phyloP scores from a whole-genome alignment of 2,888 invertebrate genomes.

The Stenolophus ochropezus region DNA sequence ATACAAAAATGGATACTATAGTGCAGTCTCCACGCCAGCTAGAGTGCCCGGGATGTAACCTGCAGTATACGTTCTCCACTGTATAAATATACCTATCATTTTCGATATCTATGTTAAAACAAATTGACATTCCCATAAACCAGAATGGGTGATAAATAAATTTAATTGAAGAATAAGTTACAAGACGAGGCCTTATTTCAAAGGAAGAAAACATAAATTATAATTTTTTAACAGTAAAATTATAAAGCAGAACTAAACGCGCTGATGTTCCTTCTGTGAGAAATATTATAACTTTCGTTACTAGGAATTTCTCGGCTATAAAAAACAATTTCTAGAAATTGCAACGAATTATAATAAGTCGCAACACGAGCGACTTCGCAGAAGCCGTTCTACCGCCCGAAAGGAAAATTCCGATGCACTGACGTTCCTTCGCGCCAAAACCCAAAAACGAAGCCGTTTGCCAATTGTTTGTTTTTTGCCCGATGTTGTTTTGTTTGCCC shows the following conservation, averaged over 20 bases:
- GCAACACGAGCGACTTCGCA: not conserved
- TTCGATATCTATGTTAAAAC: no score
- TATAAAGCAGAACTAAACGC: not conserved
- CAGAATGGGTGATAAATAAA: no score
- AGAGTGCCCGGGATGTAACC: no score
- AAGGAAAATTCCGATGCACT: not conserved
- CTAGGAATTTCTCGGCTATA: not conserved
- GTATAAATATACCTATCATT: no score
- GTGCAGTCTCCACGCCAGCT: no score
- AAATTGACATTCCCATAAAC: no score
- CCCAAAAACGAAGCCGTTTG: not conserved
- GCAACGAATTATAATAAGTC: not conserved
- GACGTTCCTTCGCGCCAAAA: not conserved
- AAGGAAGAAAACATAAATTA: not conserved
- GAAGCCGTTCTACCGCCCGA: not conserved
- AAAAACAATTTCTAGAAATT: not conserved
- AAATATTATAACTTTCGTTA: not conserved
- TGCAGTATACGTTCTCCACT: no score
- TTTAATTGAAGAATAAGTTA: no score
- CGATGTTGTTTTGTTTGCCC: not conserved
- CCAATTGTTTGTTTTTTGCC: not conserved
- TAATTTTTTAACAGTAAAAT: not conserved
- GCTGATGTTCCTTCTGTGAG: not conserved
- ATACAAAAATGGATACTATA: no score
- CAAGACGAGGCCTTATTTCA: no score